Evolutionary conservation across 2,113 vertebrate genomes (phyloP).

Genomic region (Furnarius figulus): DNA sequence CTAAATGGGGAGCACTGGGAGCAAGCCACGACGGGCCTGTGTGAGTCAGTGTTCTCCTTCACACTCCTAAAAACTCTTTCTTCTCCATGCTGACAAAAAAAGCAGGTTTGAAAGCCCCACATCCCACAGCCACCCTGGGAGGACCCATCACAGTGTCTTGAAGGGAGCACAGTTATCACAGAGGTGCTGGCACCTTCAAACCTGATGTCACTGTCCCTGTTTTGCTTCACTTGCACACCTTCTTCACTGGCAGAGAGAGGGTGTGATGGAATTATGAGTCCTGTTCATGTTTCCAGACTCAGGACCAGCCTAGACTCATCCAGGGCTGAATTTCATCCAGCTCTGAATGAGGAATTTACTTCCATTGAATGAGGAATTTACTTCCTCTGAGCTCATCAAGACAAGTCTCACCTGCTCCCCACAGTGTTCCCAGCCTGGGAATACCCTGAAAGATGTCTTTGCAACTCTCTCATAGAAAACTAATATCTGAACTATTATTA

Average conservation of each 20-base stretch:
- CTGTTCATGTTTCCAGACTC: not conserved
- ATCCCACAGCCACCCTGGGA: not conserved
- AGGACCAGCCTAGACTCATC: not conserved
- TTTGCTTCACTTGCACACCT: fast-evolving
- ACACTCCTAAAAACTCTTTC: not conserved
- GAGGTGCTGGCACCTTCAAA: not conserved
- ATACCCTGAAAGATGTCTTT: not conserved
- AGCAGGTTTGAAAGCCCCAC: not conserved
- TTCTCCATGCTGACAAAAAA: not conserved
- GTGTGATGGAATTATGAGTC: not conserved
- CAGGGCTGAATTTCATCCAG: not conserved
- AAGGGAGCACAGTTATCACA: not conserved
- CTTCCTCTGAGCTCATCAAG: not conserved
- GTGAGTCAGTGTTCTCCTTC: not conserved
- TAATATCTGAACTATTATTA: not conserved
- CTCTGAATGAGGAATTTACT: not conserved
- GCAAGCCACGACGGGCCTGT: fast-evolving
- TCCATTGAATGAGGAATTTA: not conserved
- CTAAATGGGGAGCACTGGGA: not conserved
- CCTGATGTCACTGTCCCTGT: not conserved
- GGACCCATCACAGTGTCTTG: too few relatives aligned
- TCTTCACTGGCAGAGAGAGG: not conserved
- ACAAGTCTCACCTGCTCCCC: not conserved
- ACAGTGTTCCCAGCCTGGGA: not conserved
- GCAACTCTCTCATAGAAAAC: not conserved